phyloP scores from a whole-genome alignment of 1,140 invertebrate genomes.

The Drosophila prosaltans region DNA sequence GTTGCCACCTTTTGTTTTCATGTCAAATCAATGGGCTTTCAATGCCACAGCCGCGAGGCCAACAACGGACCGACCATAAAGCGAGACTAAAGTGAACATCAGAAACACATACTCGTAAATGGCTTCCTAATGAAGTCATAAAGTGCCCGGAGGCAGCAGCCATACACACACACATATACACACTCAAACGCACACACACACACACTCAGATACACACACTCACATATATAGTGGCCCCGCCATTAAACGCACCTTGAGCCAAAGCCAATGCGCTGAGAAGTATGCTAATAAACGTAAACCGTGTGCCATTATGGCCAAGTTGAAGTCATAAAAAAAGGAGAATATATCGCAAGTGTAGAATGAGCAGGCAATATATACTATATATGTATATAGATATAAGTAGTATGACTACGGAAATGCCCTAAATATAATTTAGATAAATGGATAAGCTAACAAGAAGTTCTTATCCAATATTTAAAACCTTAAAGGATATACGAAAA shows the following conservation, averaged over 20 bases:
- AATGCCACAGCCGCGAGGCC: slow-evolving; percentile 20
- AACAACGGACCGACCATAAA: slow-evolving; percentile 22
- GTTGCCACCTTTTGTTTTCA: slow-evolving; percentile 36
- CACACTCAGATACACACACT: not conserved
- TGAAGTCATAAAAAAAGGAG: slow-evolving; percentile 67
- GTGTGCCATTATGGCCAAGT: slow-evolving; percentile 60
- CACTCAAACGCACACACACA: not conserved
- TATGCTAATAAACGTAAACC: slow-evolving; percentile 80
- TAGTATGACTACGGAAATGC: slow-evolving; percentile 8
- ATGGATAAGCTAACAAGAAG: not conserved
- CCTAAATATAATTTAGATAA: not conserved
- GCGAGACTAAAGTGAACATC: not conserved
- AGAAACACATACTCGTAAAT: slow-evolving; percentile 62
- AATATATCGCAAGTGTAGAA: slow-evolving; percentile 12
- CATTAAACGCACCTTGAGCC: slow-evolving; percentile 72
- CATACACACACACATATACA: not conserved
- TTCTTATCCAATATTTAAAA: not conserved
- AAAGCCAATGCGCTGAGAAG: slow-evolving; percentile 63
- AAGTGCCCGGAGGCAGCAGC: slow-evolving; percentile 45
- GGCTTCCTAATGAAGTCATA: slow-evolving; percentile 74
- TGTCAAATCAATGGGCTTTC: slow-evolving; percentile 76
- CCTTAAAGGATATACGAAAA: not conserved
- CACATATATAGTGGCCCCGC: slow-evolving; percentile 17
- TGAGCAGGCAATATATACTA: not conserved
- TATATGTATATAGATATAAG: no score